Evolutionary conservation across 2,113 vertebrate species (phyloP).

Genomic region (Urocynchramus pylzowi): DNA sequence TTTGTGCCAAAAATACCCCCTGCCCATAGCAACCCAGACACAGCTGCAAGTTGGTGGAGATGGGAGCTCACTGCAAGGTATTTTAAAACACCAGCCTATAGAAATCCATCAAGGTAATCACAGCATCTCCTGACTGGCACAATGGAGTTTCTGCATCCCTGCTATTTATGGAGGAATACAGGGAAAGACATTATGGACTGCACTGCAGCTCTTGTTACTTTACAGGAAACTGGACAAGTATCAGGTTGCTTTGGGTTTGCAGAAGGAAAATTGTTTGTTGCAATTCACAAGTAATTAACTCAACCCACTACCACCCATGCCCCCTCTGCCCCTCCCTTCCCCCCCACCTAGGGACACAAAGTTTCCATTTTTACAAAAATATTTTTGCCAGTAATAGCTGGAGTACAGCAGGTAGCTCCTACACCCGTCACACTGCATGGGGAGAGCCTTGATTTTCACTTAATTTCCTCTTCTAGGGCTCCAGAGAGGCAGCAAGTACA

Average conservation of each 20-base stretch:
- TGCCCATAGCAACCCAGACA: background rate
- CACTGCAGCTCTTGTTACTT: background rate
- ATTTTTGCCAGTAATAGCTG: background rate
- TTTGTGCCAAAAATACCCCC: background rate
- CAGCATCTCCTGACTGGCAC: background rate
- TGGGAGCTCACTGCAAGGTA: background rate
- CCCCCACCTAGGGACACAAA: background rate
- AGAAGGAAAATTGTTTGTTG: background rate
- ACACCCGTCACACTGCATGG: fast-evolving
- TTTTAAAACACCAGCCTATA: background rate
- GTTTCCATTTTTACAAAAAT: background rate
- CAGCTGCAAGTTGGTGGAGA: background rate
- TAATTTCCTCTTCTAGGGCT: background rate
- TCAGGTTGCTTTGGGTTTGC: background rate
- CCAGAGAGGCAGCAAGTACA: background rate
- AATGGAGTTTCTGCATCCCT: background rate
- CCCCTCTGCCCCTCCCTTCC: fast-evolving
- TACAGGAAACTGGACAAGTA: fast-evolving
- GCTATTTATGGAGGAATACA: background rate
- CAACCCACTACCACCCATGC: too few species aligned
- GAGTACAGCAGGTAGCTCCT: background rate
- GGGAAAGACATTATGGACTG: background rate
- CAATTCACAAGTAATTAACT: background rate
- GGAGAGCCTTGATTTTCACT: background rate
- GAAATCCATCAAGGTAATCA: background rate